Evolutionary conservation across 2,888 invertebrate species (phyloP), one percentile per base, ranked within the genome.

Genomic region (Metacarcinus magister): DNA sequence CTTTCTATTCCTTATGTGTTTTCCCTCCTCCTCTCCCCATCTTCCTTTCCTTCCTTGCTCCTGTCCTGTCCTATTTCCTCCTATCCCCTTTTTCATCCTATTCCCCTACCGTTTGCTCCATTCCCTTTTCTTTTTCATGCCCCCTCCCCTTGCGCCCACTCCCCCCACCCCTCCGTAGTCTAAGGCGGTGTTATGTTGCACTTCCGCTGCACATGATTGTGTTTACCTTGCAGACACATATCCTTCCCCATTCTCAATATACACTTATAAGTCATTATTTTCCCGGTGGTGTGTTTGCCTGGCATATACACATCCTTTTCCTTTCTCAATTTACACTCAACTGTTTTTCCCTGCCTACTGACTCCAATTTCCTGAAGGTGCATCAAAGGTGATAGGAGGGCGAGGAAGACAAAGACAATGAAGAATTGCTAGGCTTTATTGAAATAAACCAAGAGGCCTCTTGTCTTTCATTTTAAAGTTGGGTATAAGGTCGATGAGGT

Each of bases 371-470:
- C 54, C 13, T 54, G 54, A 2, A 16, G 54, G 13, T 54, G 10
- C 16, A 0, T 60, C 23, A 60, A 60, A 23, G 23, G 60, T 23
- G 4, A 60, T 4, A 60, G 60, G 8, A 60, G 60, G 60, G 23
- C 60, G 4, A 82, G 75, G 28, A n/a, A 82, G 75, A 82, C 75
- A 82, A 82, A 28, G n/a, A 8, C 28, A 82, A 28, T 23, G 67
- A 67, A n/a, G 16, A 82, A 82, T 82, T 82, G 75, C 75, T 82
- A 7, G 28, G 75, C 10, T 82, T 82, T 82, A 82, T 82, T 82
- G 75, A 10, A 28, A 8, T 23, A 82, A 28, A 82, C 75, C 75
- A 82, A 82, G 75, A 82, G 75, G 75, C 75, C 75, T 82, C 75
- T 32, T 28, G 28, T 75, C n/a, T 4, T 28, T 28, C 23, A 0